phyloP scores from a whole-genome alignment of 2,113 vertebrate species.

The Azemiops feae region DNA sequence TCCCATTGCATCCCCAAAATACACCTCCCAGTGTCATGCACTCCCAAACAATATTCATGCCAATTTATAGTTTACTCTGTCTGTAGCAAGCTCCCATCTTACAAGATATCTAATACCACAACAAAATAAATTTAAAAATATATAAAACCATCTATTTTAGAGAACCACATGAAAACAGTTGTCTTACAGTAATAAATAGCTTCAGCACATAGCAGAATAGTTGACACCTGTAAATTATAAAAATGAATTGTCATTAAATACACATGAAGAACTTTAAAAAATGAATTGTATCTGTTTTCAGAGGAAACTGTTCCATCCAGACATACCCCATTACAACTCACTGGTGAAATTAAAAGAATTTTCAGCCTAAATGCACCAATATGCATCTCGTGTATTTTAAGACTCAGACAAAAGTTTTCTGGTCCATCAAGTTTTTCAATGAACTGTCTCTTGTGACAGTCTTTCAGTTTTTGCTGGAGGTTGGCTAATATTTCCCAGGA shows the following conservation, averaged over 20 bases:
- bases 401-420: background rate
- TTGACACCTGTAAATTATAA: background rate
- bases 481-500: background rate
- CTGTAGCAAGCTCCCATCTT: background rate
- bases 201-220: background rate
- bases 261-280: background rate
- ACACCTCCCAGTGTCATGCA: background rate
- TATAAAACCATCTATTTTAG: background rate
- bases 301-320: background rate
- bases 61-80: background rate
- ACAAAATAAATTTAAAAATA: background rate
- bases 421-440: background rate
- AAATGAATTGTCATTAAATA: background rate
- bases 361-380: background rate
- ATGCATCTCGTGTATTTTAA: background rate
- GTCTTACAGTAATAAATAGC: background rate
- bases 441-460: background rate
- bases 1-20: background rate
- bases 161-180: background rate
- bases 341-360: background rate
- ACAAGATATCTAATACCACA: background rate
- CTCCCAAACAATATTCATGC: background rate
- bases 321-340: background rate
- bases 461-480: background rate
- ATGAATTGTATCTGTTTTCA: background rate